A percentile compares a stretch with the other conserved stretches of the same genome.
phyloP scores from a whole-genome alignment of 2,113 vertebrate species.

The Pollachius pollachius region DNA sequence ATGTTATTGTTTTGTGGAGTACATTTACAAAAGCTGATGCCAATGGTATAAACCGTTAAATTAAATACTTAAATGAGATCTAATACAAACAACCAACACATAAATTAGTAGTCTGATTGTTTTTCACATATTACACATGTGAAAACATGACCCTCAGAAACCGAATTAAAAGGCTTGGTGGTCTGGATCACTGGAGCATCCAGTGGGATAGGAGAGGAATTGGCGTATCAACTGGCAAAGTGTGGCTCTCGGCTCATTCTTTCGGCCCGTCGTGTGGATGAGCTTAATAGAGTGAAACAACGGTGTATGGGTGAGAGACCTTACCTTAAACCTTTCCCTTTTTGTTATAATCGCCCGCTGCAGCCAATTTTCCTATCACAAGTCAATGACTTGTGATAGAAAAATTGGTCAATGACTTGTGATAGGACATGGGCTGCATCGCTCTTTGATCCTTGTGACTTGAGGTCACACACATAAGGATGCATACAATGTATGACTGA shows the following conservation, averaged over 20 bases:
- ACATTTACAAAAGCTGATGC: no score
- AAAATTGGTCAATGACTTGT: no score
- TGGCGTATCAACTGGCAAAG: conserved; percentile 85
- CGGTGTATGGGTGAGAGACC: conserved; percentile 79
- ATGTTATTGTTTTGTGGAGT: not conserved
- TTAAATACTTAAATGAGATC: no score
- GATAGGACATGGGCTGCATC: no score
- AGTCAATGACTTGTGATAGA: no score
- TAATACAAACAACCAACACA: no score
- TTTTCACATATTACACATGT: no score
- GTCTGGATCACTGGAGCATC: conserved; percentile 96
- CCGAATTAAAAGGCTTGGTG: conserved; percentile 81
- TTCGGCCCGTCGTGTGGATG: conserved; percentile 83
- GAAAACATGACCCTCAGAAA: conserved; percentile 63
- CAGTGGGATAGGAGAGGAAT: conserved; percentile 92
- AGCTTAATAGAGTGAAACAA: conserved; percentile 84
- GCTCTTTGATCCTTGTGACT: no score
- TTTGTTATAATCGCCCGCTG: not conserved
- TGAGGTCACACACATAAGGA: no score
- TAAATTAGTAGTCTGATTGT: no score
- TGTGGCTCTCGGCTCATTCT: conserved; percentile 82
- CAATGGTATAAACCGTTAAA: no score
- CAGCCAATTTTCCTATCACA: not conserved
- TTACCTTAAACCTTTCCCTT: not conserved
- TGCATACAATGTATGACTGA: no score